These are phyloP conservation scores for Hydrozoanthus tunicans DNA, from an alignment of 64 coral and sea anemone genomes.

Conservation along the genomic window DNA sequence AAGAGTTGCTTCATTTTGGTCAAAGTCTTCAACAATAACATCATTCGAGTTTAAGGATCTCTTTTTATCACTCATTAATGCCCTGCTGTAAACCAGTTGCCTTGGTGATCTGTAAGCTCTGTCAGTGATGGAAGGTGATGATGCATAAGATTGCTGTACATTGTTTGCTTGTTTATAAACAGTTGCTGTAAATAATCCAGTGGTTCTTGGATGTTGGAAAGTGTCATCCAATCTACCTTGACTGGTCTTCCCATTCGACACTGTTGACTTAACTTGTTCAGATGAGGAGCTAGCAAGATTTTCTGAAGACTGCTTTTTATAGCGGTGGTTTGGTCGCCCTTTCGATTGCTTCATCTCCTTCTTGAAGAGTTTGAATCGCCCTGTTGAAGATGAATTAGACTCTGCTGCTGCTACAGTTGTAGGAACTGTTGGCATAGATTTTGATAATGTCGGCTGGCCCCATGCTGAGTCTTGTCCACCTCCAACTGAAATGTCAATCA, in stretches of 20 bases:
- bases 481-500: constrained; percentile 37
- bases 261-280: not conserved
- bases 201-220: not conserved
- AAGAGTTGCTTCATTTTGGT: not conserved
- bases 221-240: constrained; percentile 15
- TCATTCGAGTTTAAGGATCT: constrained; percentile 31
- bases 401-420: constrained; percentile 6
- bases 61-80: constrained; percentile 52
- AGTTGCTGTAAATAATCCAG: constrained; percentile 36
- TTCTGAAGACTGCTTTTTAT: constrained; percentile 36
- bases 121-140: not conserved
- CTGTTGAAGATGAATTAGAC: constrained; percentile 14
- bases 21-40: constrained; percentile 47
- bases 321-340: constrained; percentile 57
- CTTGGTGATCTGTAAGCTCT: not conserved
- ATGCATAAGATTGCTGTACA: not conserved
- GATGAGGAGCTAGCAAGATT: constrained; percentile 2
- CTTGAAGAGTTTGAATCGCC: constrained; percentile 35
- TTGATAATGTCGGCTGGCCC: constrained; percentile 40
- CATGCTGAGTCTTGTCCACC: constrained; percentile 53
- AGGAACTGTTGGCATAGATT: constrained; percentile 69
- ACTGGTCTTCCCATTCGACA: not conserved
- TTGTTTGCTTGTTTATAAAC: not conserved
- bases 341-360: constrained; percentile 49
- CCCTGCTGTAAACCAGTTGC: constrained; percentile 51